Evolutionary conservation across 2,113 vertebrate genomes (phyloP), one percentile per base, ranked within the genome.

Genomic region (Reinhardtius hippoglossoides): DNA sequence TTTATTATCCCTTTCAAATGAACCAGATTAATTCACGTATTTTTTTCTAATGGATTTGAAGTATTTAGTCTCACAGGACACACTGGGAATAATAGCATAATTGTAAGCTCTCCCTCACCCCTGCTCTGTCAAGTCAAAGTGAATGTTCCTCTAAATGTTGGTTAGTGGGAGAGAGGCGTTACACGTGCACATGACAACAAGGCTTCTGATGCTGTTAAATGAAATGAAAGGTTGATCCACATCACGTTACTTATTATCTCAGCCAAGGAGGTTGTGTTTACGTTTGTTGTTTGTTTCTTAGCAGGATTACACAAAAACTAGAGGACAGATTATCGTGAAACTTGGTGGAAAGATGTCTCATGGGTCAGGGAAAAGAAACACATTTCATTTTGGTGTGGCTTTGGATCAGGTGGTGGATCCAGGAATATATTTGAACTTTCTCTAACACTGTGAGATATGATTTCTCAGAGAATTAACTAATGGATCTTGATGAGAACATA

Each of bases 41-140:
- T 89, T 77, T 85, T 82, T 84, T 82, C 55, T 59, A 27, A 59
- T 76, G 82, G 88, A 91, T 90, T 88, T 87, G 68, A 83, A 85
- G 74, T 84, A 68, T 89, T 93, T 88, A 90, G 81, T 78, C 76
- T 70, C 72, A 85, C 70, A 78, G 75, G 87, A 78, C 82, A 84
- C 84, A 80, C 46, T 69, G 78, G 71, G 76, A 87, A 87, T 85
- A 90, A 88, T 78, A 56, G 48, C 61, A 20, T 77, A 77, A 89
- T 76, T 87, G 73, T 87, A 87, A 90, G 72, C 83, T 71, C 68
- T 58, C n/a, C 46, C 65, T 42, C 66, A 57, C 67, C 40, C 57
- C 67, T 63, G 82, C 78, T 58, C 7, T 62, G 5, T 67, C 24
- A 24, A 64, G n/a, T 42, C 52, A 42, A 69, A 73, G 26, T 37